Evolutionary conservation across 2,113 vertebrate genomes (phyloP).

Genomic region (Trinectes maculatus): DNA sequence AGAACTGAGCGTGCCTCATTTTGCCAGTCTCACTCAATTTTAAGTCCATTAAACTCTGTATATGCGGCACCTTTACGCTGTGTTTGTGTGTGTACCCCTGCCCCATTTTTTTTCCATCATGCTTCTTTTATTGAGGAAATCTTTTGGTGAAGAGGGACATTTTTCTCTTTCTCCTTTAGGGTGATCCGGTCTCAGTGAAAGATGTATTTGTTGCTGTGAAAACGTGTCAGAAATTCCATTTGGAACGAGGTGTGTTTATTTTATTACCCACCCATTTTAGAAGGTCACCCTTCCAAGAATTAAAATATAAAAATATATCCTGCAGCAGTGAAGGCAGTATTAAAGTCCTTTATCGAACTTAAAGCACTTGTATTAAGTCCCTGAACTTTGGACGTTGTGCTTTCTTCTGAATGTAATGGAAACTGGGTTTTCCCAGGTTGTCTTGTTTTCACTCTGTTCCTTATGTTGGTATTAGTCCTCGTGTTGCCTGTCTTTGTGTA

Average conservation of each 20-base stretch:
- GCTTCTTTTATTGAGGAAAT: background rate
- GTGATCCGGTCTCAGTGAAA: constrained; percentile 82
- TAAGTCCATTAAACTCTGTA: background rate
- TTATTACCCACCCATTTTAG: background rate
- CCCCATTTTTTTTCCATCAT: background rate
- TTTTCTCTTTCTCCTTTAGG: constrained; percentile 74
- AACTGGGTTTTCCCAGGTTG: too few species aligned
- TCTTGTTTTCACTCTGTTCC: too few species aligned
- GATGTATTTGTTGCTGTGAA: constrained; percentile 94
- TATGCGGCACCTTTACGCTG: constrained; percentile 1
- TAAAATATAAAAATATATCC: background rate
- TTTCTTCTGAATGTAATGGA: too few species aligned
- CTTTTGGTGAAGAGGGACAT: background rate
- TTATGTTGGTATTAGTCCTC: too few species aligned
- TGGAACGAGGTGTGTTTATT: constrained; percentile 80
- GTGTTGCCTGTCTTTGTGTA: too few species aligned
- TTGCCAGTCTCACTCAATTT: constrained; percentile 12
- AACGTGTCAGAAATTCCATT: constrained; percentile 92
- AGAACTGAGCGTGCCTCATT: constrained; percentile 18
- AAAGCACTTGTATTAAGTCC: too few species aligned
- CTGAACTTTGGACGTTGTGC: too few species aligned
- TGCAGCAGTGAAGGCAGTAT: too few species aligned
- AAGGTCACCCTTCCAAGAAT: background rate
- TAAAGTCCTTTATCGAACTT: background rate
- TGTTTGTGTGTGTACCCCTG: constrained; percentile 6